Percentiles rank a stretch among this genome's conserved stretches.
phyloP scores from a whole-genome alignment of 2,888 invertebrate genomes.

The Esperia sulphurella region DNA sequence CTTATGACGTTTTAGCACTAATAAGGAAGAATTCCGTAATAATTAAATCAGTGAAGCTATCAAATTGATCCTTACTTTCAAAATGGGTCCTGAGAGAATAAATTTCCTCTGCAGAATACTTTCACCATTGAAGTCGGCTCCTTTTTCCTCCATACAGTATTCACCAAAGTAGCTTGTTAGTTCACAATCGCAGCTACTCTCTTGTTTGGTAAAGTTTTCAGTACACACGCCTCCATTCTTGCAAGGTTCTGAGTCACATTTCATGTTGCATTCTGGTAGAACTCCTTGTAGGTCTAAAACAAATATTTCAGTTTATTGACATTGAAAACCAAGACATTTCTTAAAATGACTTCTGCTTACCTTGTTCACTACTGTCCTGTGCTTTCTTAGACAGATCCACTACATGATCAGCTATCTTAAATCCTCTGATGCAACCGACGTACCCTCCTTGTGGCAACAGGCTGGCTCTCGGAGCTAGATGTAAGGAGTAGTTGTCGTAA shows the following conservation, averaged over 20 bases:
- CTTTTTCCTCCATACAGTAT: constrained; percentile 92
- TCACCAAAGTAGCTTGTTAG: constrained; percentile 94
- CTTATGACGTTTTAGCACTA: too few species aligned
- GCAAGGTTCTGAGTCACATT: constrained; percentile 92
- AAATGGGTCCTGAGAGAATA: constrained; percentile 83
- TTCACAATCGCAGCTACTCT: constrained; percentile 92
- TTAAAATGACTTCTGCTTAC: constrained; percentile 42
- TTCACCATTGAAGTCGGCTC: constrained; percentile 93
- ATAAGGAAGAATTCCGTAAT: background rate
- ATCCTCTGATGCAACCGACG: constrained; percentile 91
- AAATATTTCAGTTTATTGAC: background rate
- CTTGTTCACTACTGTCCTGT: constrained; percentile 83
- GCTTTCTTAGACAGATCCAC: constrained; percentile 88
- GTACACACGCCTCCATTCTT: constrained; percentile 92
- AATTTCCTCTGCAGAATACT: constrained; percentile 90
- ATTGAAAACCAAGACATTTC: too few species aligned
- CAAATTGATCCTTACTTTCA: constrained; percentile 43
- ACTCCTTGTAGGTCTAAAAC: constrained; percentile 82
- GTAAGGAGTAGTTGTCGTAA: constrained; percentile 87
- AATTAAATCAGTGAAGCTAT: background rate
- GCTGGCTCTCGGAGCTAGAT: constrained; percentile 54
- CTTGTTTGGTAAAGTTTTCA: constrained; percentile 92
- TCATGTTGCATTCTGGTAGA: constrained; percentile 91
- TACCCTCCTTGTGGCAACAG: constrained; percentile 83
- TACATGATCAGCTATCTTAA: constrained; percentile 89